Percentiles rank a stretch among this genome's conserved stretches.
Conservation (phyloP, 2,113 vertebrate species). For the Vireo altiloquus region DNA sequence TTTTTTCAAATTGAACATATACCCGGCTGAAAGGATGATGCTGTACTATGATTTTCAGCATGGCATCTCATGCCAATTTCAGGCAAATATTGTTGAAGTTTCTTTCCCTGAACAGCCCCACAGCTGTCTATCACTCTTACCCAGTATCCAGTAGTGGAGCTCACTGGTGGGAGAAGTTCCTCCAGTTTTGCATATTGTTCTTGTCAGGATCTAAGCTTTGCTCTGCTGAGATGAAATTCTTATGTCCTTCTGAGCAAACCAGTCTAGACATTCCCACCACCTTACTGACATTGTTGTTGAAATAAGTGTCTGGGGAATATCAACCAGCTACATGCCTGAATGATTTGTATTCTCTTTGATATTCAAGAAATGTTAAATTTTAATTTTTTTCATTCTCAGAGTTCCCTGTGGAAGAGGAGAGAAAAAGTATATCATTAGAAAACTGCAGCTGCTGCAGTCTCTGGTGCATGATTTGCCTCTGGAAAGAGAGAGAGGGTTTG, state of each 20-base stretch:
- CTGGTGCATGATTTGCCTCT: background rate
- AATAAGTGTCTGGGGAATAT: background rate
- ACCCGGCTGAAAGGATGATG: background rate
- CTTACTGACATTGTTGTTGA: background rate
- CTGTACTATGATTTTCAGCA: background rate
- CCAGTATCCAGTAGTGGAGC: background rate
- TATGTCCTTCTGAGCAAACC: background rate
- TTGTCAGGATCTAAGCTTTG: background rate
- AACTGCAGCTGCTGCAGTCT: background rate
- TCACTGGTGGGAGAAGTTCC: background rate
- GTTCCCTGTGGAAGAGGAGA: background rate
- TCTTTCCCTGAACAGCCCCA: background rate
- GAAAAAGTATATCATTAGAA: background rate
- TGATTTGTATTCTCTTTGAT: background rate
- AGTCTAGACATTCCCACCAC: background rate
- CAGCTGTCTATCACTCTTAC: background rate
- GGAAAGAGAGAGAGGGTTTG: background rate
- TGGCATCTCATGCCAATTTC: background rate
- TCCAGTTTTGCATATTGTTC: background rate
- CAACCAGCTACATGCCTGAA: background rate
- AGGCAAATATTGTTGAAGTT: background rate
- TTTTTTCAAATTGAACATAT: background rate
- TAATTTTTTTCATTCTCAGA: background rate
- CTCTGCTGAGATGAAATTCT: background rate
- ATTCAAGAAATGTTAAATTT: background rate